phyloP scores from a whole-genome alignment of 2,113 vertebrate genomes.

The Pseudorasbora parva region DNA sequence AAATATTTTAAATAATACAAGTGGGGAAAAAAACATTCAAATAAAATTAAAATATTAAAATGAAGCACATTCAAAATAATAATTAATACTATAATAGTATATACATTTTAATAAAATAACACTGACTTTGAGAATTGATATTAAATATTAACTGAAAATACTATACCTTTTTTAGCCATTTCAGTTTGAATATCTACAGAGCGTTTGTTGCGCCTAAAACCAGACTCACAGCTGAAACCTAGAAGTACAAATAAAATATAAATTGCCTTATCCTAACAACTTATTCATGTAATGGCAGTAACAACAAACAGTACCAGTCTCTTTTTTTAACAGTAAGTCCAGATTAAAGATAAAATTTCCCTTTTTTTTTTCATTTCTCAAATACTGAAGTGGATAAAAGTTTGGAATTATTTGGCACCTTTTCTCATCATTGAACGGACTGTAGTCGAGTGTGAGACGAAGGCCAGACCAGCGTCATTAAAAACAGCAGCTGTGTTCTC shows the following conservation, averaged over 20 bases:
- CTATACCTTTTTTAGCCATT: conserved; percentile 66
- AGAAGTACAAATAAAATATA: neutral
- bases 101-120: too few species aligned
- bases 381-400: neutral
- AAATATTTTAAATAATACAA: too few species aligned
- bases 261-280: neutral
- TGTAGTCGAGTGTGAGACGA: conserved; percentile 62
- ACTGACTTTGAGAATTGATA: neutral
- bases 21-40: too few species aligned
- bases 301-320: neutral
- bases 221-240: conserved; percentile 64
- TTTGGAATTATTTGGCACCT: conserved; percentile 47
- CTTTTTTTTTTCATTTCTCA: too few species aligned
- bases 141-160: neutral
- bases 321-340: neutral
- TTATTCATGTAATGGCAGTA: neutral
- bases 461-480: conserved; percentile 75
- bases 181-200: conserved; percentile 68
- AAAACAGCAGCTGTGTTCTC: conserved; percentile 67
- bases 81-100: too few species aligned
- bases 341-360: too few species aligned
- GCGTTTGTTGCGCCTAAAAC: conserved; percentile 61
- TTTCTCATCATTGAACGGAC: conserved; percentile 14
- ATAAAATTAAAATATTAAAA: too few species aligned
- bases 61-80: too few species aligned